Conservation (phyloP, 2,797 vertebrate genomes). For the Rhinichthys osculus region DNA sequence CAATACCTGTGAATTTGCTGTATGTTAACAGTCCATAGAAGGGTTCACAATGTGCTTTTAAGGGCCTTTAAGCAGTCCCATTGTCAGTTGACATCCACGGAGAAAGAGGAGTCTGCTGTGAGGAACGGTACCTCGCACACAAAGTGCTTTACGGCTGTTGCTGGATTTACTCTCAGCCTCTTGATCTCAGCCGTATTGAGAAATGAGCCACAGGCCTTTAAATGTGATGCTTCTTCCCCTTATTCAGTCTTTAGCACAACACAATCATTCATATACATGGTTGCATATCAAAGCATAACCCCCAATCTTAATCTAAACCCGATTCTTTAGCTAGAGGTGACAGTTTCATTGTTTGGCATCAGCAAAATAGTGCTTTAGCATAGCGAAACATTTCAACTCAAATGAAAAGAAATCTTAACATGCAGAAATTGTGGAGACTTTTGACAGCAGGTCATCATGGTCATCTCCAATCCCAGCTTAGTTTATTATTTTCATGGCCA, state of each 20-base stretch:
- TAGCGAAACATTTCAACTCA: neutral
- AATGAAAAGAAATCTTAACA: neutral
- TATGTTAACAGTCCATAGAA: neutral
- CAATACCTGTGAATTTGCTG: constrained; percentile 10
- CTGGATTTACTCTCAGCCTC: constrained; percentile 23
- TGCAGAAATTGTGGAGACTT: neutral
- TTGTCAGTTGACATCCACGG: constrained; percentile 24
- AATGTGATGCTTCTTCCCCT: neutral
- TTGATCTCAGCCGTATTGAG: constrained; percentile 23
- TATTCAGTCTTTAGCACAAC: neutral
- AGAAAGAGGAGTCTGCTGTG: constrained; percentile 19
- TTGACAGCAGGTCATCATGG: neutral
- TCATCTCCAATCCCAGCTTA: neutral
- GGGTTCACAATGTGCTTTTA: constrained; percentile 23
- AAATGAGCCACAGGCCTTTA: constrained; percentile 34
- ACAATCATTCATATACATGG: neutral
- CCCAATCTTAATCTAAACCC: constrained; percentile 15
- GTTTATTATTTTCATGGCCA: constrained; percentile 45
- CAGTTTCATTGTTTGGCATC: neutral
- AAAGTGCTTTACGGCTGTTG: constrained; percentile 7
- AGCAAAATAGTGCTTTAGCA: neutral
- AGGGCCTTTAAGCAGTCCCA: neutral
- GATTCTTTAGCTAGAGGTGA: constrained; percentile 3
- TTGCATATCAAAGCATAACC: constrained; percentile 9
- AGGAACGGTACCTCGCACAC: constrained; percentile 18